These are phyloP conservation scores for Pogonophryne albipinna DNA, from an alignment of 2,797 vertebrate species.

Conservation along the genomic window DNA sequence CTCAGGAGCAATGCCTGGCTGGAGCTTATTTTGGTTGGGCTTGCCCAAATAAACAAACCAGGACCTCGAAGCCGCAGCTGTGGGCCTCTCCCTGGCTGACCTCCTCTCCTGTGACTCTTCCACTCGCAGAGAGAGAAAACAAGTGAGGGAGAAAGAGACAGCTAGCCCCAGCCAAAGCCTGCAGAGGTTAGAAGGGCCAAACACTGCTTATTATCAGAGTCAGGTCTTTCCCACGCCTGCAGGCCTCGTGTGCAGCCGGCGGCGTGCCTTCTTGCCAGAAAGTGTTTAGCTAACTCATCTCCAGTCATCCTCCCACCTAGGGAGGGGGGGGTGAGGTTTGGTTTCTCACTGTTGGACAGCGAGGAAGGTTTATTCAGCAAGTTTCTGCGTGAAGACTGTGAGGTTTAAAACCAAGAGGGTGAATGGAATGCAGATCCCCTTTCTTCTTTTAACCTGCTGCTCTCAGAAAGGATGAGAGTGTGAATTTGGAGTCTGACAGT, in stretches of 20 bases:
- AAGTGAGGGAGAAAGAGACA: slow-evolving; percentile 70
- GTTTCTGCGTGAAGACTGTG: slow-evolving; percentile 62
- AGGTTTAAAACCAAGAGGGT: slow-evolving; percentile 54
- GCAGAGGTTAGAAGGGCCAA: slow-evolving; percentile 78
- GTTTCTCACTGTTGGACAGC: slow-evolving; percentile 63
- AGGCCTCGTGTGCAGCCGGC: slow-evolving; percentile 80
- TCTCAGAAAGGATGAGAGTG: slow-evolving; percentile 56
- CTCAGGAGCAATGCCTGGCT: slow-evolving; percentile 80
- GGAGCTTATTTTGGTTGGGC: slow-evolving; percentile 85
- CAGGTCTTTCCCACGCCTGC: slow-evolving; percentile 84
- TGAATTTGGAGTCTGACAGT: slow-evolving; percentile 74
- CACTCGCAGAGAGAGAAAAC: slow-evolving; percentile 70
- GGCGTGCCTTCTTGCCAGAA: slow-evolving; percentile 74
- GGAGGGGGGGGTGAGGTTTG: slow-evolving; percentile 30
- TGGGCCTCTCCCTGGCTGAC: slow-evolving; percentile 80
- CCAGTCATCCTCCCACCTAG: slow-evolving; percentile 67
- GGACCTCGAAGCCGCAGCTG: slow-evolving; percentile 79
- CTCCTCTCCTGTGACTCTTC: slow-evolving; percentile 76
- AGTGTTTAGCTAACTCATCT: slow-evolving; percentile 82
- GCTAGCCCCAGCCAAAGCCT: slow-evolving; percentile 71
- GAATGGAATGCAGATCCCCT: slow-evolving; percentile 62
- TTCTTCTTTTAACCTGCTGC: slow-evolving; percentile 65
- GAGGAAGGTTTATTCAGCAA: slow-evolving; percentile 71
- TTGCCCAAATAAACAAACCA: slow-evolving; percentile 85
- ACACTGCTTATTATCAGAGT: slow-evolving; percentile 83